Percentiles rank a stretch among this genome's conserved stretches.
Conservation (phyloP, 2,888 invertebrate species). For the Hirtodrosophila histrioides region DNA sequence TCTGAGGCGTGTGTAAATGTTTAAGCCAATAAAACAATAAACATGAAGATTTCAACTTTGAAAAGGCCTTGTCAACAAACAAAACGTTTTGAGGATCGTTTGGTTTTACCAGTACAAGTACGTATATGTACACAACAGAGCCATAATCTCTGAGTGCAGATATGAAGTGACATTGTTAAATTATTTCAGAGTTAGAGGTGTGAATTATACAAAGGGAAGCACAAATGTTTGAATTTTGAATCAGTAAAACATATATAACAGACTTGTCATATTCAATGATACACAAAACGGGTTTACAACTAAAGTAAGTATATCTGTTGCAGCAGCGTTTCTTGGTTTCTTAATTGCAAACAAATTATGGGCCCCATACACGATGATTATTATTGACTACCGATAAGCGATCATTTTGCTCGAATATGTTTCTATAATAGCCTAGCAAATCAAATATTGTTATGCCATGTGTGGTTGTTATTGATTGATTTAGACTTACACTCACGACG, state of each 20-base stretch:
- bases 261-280: slow-evolving; percentile 5
- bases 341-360: slow-evolving; percentile 42
- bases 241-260: slow-evolving; percentile 19
- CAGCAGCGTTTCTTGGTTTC: slow-evolving; percentile 14
- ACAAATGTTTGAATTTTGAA: slow-evolving; percentile 8
- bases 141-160: slow-evolving; percentile 40
- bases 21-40: slow-evolving; percentile 13
- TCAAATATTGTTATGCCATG: no score
- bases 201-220: slow-evolving; percentile 15
- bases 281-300: slow-evolving; percentile 23
- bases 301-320: background rate
- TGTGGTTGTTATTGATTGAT: no score
- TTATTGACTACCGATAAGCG: no score
- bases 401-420: no score
- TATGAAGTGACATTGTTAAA: slow-evolving; percentile 9
- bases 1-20: no score
- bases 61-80: slow-evolving; percentile 3
- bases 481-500: no score
- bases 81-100: background rate
- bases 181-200: slow-evolving; percentile 31
- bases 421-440: no score
- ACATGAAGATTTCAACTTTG: background rate
- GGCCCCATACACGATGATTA: no score
- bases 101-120: background rate
- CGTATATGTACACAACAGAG: background rate